A percentile compares a stretch with the other conserved stretches of the same genome.
These are phyloP conservation scores for Ochotona curzoniae DNA, from an alignment of 2,113 vertebrate genomes.

Conservation along the genomic window DNA sequence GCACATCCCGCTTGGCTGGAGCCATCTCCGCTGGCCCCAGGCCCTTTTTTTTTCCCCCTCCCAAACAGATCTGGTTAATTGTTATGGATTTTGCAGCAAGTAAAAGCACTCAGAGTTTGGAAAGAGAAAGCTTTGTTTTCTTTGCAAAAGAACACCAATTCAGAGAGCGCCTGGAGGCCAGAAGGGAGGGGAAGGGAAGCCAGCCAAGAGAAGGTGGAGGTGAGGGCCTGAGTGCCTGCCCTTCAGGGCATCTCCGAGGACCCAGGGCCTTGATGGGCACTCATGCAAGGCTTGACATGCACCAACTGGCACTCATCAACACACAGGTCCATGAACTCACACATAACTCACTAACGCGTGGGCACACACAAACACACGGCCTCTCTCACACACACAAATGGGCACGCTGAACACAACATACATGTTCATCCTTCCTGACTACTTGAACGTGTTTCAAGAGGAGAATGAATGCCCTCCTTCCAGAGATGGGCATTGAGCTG, in stretches of 20 bases:
- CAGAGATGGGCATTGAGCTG: too few relatives aligned
- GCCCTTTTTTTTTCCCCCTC: constrained; percentile 51
- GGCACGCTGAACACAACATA: background rate
- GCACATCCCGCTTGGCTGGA: constrained; percentile 42
- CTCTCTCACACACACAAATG: background rate
- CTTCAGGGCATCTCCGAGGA: background rate
- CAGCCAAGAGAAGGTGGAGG: background rate
- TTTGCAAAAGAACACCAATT: constrained; percentile 70
- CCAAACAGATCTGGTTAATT: constrained; percentile 77
- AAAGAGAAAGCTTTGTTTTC: constrained; percentile 73
- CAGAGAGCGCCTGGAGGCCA: background rate
- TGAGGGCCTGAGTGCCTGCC: background rate
- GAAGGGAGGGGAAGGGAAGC: background rate
- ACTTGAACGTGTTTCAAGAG: background rate
- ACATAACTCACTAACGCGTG: background rate
- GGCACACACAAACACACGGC: background rate
- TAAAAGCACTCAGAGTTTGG: constrained; percentile 74
- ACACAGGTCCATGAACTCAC: background rate
- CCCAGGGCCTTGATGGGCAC: rapidly evolving
- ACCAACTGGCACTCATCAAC: background rate
- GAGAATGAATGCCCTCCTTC: background rate
- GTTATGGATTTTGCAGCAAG: constrained; percentile 82
- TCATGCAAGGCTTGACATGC: background rate
- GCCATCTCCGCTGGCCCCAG: constrained; percentile 61
- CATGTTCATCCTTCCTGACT: background rate